Evolutionary conservation across 1,140 invertebrate genomes (phyloP).

Genomic region (Zaprionus lachaisei): DNA sequence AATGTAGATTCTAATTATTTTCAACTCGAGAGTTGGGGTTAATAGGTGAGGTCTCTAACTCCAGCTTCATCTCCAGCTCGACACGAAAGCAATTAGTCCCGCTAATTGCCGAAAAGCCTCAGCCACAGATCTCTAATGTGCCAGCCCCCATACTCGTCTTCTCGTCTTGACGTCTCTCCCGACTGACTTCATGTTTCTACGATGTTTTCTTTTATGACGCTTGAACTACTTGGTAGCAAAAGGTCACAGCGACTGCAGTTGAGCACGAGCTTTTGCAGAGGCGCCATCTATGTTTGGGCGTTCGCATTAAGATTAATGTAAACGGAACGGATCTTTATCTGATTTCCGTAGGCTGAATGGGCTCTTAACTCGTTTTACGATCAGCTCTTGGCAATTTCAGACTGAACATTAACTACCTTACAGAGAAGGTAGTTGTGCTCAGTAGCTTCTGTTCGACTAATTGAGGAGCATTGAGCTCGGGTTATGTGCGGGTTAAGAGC

Average conservation of each 20-base stretch:
- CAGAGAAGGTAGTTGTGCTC: too few relatives aligned
- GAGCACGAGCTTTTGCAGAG: constrained; percentile 11
- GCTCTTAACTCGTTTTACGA: constrained; percentile 10
- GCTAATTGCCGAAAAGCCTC: constrained; percentile 62
- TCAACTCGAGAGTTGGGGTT: constrained; percentile 48
- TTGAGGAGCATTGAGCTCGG: not conserved
- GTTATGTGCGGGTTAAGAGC: too few relatives aligned
- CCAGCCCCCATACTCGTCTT: constrained; percentile 39
- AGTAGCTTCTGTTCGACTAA: not conserved
- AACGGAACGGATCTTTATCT: constrained; percentile 8
- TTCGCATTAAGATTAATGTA: constrained; percentile 27
- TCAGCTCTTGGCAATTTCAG: not conserved
- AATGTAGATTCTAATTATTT: constrained; percentile 70
- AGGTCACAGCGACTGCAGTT: constrained; percentile 37
- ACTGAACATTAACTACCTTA: not conserved
- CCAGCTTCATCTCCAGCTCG: constrained; percentile 9
- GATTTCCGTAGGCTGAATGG: constrained; percentile 21
- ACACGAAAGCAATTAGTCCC: constrained; percentile 71
- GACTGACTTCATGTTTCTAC: not conserved
- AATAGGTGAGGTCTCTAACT: constrained; percentile 62
- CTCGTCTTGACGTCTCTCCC: too few relatives aligned
- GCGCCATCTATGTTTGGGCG: constrained; percentile 13
- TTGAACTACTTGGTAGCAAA: constrained; percentile 18
- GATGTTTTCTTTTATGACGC: constrained; percentile 4
- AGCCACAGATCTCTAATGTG: constrained; percentile 45